Percentiles rank a stretch among this genome's conserved stretches.
Conservation (phyloP, 1,140 invertebrate species). For the Drosophila mauritiana region DNA sequence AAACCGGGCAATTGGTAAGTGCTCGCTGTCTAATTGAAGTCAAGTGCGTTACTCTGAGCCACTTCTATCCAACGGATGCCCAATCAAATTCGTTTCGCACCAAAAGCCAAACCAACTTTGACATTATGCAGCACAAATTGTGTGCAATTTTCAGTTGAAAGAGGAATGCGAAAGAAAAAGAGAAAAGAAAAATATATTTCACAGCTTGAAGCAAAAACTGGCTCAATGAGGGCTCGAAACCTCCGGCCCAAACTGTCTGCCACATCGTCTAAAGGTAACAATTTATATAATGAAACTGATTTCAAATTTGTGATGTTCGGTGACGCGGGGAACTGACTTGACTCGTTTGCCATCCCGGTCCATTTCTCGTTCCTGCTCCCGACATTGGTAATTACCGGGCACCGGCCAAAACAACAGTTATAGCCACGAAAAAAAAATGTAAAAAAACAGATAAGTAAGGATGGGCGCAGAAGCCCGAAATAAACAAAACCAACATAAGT, state of each 20-base stretch:
- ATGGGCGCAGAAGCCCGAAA: not conserved
- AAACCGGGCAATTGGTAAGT: conserved; percentile 55
- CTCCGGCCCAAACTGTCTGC: conserved; percentile 61
- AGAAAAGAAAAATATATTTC: conserved; percentile 26
- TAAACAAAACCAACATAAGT: conserved; percentile 22
- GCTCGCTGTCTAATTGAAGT: conserved; percentile 74
- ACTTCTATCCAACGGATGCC: conserved; percentile 37
- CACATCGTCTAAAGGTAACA: conserved; percentile 78
- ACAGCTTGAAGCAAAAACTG: conserved; percentile 33
- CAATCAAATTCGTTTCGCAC: conserved; percentile 23
- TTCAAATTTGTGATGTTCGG: conserved; percentile 72
- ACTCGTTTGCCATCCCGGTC: conserved; percentile 25
- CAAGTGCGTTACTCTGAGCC: conserved; percentile 61
- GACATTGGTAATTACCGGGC: conserved; percentile 47
- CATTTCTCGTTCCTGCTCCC: conserved; percentile 37
- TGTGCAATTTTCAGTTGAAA: conserved; percentile 46
- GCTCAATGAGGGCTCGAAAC: conserved; percentile 44
- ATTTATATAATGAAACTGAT: conserved; percentile 83
- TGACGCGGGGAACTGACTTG: conserved; percentile 33
- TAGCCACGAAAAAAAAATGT: conserved; percentile 32
- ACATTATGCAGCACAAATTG: conserved; percentile 78
- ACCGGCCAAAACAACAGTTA: conserved; percentile 66
- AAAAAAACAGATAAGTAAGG: conserved; percentile 18
- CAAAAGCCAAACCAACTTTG: conserved; percentile 62
- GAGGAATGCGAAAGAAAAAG: not conserved